Evolutionary conservation across 2,113 vertebrate genomes (phyloP).

Genomic region (Epinephelus fuscoguttatus): DNA sequence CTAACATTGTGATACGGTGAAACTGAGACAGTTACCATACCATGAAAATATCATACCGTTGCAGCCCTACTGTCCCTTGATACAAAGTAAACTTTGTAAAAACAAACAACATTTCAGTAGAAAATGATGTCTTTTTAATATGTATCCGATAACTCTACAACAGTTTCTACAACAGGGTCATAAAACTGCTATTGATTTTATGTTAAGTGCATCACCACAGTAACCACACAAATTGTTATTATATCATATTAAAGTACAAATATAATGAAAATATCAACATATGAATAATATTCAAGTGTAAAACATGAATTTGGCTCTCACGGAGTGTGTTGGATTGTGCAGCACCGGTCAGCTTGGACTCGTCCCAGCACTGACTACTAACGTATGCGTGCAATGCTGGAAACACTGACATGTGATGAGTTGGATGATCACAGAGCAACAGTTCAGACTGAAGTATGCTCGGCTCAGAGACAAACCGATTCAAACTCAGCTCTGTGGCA

Average conservation of each 20-base stretch:
- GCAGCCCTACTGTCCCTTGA: neutral
- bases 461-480: constrained; percentile 47
- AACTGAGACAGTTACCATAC: no score
- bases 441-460: constrained; percentile 11
- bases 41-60: no score
- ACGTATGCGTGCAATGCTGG: neutral
- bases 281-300: neutral
- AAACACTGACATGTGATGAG: neutral
- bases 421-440: neutral
- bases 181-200: no score
- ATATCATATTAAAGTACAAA: neutral
- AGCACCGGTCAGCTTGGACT: neutral
- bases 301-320: neutral
- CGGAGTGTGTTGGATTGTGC: neutral
- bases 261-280: neutral
- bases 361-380: neutral
- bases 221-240: neutral
- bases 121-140: neutral
- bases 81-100: neutral
- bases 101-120: neutral
- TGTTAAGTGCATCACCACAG: no score
- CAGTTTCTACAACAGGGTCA: neutral
- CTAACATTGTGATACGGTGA: no score
- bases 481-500: constrained; percentile 29
- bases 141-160: neutral